Conservation (phyloP, 1,140 invertebrate genomes). For the Aphaenogaster rudis region DNA sequence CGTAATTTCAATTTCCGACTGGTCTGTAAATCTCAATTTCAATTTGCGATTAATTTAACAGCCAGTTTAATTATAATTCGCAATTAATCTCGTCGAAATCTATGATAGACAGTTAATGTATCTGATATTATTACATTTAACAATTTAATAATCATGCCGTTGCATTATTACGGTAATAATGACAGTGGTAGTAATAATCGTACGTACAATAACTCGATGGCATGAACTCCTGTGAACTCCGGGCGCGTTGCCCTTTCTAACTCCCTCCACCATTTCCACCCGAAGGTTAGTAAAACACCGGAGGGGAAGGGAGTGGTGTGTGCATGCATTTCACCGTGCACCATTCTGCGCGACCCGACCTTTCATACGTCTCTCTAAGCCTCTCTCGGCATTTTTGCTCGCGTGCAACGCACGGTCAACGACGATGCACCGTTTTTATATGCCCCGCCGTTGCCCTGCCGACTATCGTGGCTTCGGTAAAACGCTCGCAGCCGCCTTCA, state of each 20-base stretch:
- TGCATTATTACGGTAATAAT: conserved; percentile 15
- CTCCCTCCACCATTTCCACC: conserved; percentile 33
- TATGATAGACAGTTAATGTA: neutral
- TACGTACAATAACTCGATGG: conserved; percentile 28
- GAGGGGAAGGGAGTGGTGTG: neutral
- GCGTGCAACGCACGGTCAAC: conserved; percentile 41
- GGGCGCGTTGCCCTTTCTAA: conserved; percentile 60
- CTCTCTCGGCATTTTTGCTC: conserved; percentile 26
- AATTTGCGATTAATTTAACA: conserved; percentile 18
- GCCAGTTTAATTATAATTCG: neutral
- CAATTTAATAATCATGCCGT: conserved; percentile 24
- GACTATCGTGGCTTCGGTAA: conserved; percentile 14
- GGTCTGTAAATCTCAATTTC: neutral
- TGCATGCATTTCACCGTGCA: conserved; percentile 47
- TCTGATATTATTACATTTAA: conserved; percentile 12
- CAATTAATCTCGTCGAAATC: conserved; percentile 10
- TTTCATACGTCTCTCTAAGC: conserved; percentile 42
- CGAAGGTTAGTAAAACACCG: conserved; percentile 57
- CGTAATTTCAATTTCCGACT: neutral
- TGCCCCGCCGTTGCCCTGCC: neutral
- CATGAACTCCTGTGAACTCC: conserved; percentile 59
- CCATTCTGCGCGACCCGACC: conserved; percentile 55
- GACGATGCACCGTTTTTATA: conserved; percentile 53
- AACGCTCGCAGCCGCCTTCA: neutral
- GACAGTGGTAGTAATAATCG: conserved; percentile 25